Percentiles rank a stretch among this genome's conserved stretches.
Conservation (phyloP, 2,113 vertebrate species). For the Turdus rufiventris region DNA sequence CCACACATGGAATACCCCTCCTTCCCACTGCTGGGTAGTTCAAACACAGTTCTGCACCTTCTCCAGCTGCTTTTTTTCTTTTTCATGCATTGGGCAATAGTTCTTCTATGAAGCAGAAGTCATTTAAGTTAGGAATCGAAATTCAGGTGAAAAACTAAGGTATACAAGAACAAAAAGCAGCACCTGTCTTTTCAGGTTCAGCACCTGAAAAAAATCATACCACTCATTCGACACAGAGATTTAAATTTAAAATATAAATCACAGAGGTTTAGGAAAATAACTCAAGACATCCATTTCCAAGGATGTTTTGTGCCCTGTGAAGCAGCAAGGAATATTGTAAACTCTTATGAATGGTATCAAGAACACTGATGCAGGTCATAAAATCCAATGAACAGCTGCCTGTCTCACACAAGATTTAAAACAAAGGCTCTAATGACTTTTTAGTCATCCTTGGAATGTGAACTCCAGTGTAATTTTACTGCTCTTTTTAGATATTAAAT, state of each 20-base stretch:
- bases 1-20: rapidly evolving
- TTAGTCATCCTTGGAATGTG: neutral
- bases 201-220: neutral
- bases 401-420: neutral
- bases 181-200: neutral
- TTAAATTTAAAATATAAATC: no score
- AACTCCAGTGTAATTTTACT: neutral
- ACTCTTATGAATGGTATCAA: neutral
- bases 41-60: neutral
- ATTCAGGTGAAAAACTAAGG: neutral
- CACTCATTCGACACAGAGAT: neutral
- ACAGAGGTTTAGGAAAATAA: neutral
- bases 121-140: neutral
- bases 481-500: neutral
- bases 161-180: neutral
- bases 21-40: neutral
- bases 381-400: neutral
- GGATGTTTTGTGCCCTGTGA: neutral
- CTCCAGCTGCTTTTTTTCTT: neutral
- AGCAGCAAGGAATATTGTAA: neutral
- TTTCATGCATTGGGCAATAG: neutral
- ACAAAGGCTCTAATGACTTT: neutral
- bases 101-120: neutral
- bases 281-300: neutral
- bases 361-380: neutral